Percentiles rank a stretch among this genome's conserved stretches.
Evolutionary conservation across 2,797 vertebrate genomes (phyloP).

Genomic region (Spheniscus humboldti): DNA sequence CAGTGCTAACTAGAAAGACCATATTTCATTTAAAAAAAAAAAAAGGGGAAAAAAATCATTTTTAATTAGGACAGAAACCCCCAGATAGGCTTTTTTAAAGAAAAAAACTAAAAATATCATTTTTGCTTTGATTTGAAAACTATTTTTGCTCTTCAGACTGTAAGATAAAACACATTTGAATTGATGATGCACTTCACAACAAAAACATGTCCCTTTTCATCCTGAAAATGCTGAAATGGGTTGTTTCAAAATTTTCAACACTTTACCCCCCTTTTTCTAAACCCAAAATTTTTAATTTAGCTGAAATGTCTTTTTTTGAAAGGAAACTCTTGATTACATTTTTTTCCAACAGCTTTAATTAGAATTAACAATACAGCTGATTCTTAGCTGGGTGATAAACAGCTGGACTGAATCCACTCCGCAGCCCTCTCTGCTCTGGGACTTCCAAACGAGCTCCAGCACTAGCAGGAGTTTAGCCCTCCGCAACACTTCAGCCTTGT

Average conservation of each 20-base stretch:
- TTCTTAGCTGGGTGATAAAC: background rate
- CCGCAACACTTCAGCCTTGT: background rate
- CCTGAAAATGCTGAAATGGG: constrained; percentile 20
- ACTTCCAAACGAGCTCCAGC: background rate
- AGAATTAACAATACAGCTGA: background rate
- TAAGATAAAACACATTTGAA: constrained; percentile 17
- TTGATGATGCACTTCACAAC: constrained; percentile 7
- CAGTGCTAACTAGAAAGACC: background rate
- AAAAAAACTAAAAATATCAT: background rate
- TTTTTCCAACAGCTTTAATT: background rate
- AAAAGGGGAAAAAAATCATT: background rate
- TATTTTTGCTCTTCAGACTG: constrained; percentile 14
- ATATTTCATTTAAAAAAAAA: background rate
- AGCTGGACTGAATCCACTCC: background rate
- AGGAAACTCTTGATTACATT: constrained; percentile 7
- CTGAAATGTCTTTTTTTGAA: background rate
- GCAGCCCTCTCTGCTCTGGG: background rate
- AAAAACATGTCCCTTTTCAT: background rate
- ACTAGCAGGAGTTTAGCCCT: background rate
- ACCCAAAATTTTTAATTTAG: background rate
- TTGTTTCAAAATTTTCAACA: background rate
- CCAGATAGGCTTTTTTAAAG: background rate
- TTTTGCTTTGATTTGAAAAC: constrained; percentile 30
- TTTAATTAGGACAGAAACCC: constrained; percentile 27
- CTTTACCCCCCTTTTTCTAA: background rate